Evolutionary conservation across 2,888 invertebrate species (phyloP), one percentile per base, ranked within the genome.

Genomic region (Ecliptopera silaceata): DNA sequence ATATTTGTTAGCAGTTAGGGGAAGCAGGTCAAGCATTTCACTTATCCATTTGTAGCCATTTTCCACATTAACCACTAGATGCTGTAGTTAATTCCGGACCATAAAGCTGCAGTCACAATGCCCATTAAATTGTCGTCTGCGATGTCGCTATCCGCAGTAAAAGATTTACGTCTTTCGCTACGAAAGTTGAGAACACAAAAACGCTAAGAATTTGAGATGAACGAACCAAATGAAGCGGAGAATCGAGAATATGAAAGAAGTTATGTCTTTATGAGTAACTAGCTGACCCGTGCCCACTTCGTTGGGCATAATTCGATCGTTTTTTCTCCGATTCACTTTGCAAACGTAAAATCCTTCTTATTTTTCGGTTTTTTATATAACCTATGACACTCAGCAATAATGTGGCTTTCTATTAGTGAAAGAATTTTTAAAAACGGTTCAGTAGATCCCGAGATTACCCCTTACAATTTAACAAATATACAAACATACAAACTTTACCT

Each of bases 101-200:
- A 71, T 77, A 77, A 77, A 67, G 61, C 43, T 59, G 57, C 62
- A 75, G 64, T 67, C 63, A 57, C 64, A 69, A 66, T 63, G 59
- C 50, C 66, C 63, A 65, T 68, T 67, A 65, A 63, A 65, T 59
- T 59, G 66, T 66, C 66, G 57, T 63, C 65, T 61, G 66, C 65
- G 65, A 71, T 72, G 70, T 69, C 46, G 73, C 69, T 62, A 68
- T 63, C 61, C 59, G 55, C 65, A 63, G 65, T 76, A 74, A 74
- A 75, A 63, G 60, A 66, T 63, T 68, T 68, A 68, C 54, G 64
- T 61, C 54, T 38, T 31, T 55, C 42, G 52, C 44, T 52, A 58
- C 52, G 54, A 54, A 61, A 61, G 46, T 53, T 53, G 50, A 55
- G 29, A 52, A 57, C 32, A 63, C 38, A 56, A 57, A 55, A 53